Conservation (phyloP, 2,113 vertebrate genomes). For the Barbus barbus region DNA sequence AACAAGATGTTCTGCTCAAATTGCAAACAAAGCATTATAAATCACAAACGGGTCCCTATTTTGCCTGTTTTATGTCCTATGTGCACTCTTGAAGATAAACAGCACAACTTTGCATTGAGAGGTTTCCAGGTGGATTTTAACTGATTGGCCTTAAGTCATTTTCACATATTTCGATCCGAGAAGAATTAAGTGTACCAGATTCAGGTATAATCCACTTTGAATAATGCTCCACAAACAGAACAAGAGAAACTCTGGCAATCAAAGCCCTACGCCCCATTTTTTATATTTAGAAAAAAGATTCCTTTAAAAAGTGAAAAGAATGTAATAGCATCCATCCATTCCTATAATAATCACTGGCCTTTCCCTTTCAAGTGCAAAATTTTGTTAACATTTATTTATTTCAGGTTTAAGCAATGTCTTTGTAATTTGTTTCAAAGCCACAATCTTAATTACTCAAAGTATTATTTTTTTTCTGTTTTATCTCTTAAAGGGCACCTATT, state of each 20-base stretch:
- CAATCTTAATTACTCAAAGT: no score
- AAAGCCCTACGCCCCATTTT: not conserved
- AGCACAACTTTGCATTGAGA: not conserved
- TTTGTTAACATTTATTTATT: not conserved
- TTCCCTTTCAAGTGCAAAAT: not conserved
- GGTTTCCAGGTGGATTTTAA: no score
- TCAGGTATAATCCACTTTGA: constrained; percentile 38
- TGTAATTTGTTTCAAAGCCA: no score
- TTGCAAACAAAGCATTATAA: not conserved
- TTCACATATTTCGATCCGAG: constrained; percentile 36
- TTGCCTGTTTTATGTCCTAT: no score
- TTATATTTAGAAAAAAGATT: not conserved
- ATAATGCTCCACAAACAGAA: not conserved
- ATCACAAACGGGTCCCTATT: not conserved
- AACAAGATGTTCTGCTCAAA: not conserved
- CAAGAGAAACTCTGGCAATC: not conserved
- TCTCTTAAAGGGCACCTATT: no score
- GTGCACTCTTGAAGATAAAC: constrained; percentile 26
- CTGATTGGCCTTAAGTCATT: constrained; percentile 24
- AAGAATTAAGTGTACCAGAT: constrained; percentile 16
- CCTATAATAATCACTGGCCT: not conserved
- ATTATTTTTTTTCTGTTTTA: no score
- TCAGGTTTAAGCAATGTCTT: no score
- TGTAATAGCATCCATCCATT: not conserved
- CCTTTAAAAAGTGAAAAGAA: no score